These are phyloP conservation scores for Lacanobia oleracea DNA, from an alignment of 2,888 invertebrate species.

Conservation along the genomic window DNA sequence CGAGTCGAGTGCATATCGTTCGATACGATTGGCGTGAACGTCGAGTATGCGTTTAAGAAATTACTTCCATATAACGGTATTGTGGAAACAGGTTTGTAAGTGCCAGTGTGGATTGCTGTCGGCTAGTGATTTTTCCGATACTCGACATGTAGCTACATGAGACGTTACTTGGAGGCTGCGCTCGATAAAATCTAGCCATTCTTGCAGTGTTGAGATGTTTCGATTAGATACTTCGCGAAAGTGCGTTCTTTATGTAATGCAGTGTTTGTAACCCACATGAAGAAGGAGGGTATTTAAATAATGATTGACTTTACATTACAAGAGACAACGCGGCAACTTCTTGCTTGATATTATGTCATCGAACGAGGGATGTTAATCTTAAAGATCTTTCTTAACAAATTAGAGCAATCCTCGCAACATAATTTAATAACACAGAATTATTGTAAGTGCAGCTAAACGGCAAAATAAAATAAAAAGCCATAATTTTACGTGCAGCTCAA, in stretches of 20 bases:
- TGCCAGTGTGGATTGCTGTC: conserved; percentile 69
- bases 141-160: conserved; percentile 61
- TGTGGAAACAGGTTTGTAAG: conserved; percentile 83
- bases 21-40: conserved; percentile 77
- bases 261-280: conserved; percentile 29
- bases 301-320: conserved; percentile 21
- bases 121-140: conserved; percentile 81
- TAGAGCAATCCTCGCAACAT: neutral
- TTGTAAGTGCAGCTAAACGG: neutral
- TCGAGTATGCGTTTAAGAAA: conserved; percentile 82
- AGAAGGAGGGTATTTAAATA: conserved; percentile 23
- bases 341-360: conserved; percentile 7
- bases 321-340: neutral
- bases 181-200: conserved; percentile 57
- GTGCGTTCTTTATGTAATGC: conserved; percentile 35
- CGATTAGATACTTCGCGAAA: conserved; percentile 29
- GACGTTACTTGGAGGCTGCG: conserved; percentile 35
- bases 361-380: neutral
- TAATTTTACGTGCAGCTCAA: conserved; percentile 23
- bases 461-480: conserved; percentile 5
- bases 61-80: conserved; percentile 86
- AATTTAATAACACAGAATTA: conserved; percentile 3
- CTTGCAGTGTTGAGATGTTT: conserved; percentile 21
- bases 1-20: conserved; percentile 66
- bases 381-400: neutral